These are phyloP conservation scores for Periophthalmus modestus DNA, from an alignment of 2,113 vertebrate genomes.

Conservation along the genomic window DNA sequence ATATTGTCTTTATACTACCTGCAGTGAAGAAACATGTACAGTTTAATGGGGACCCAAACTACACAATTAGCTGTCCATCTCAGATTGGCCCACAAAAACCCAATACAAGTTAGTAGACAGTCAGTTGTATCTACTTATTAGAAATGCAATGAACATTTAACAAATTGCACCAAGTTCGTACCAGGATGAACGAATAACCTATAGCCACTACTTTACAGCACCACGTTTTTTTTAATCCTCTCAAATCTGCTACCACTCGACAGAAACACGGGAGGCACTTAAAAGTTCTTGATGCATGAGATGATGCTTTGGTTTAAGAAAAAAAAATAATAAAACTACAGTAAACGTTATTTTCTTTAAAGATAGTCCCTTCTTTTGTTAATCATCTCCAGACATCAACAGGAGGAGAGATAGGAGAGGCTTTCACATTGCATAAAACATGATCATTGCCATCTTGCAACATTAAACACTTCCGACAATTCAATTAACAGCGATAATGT, in stretches of 20 bases:
- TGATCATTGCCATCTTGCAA: neutral
- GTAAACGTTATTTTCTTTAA: constrained; percentile 17
- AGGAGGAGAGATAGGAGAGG: neutral
- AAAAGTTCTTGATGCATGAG: constrained; percentile 39
- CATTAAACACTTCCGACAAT: neutral
- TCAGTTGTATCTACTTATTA: neutral
- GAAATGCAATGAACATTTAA: constrained; percentile 16
- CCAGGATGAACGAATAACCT: constrained; percentile 17
- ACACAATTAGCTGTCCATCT: constrained; percentile 31
- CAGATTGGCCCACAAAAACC: constrained; percentile 33
- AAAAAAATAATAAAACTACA: constrained; percentile 21
- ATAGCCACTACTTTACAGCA: constrained; percentile 46
- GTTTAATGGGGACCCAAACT: constrained; percentile 50
- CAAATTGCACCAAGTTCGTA: constrained; percentile 28
- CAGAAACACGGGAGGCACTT: constrained; percentile 69
- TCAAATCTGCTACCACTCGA: constrained; percentile 51
- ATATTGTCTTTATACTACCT: constrained; percentile 70
- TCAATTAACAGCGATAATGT: neutral
- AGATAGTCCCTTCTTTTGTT: constrained; percentile 2
- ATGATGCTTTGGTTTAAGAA: constrained; percentile 61
- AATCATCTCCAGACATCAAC: neutral
- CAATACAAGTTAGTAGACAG: constrained; percentile 40
- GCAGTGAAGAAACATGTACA: constrained; percentile 66
- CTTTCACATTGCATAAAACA: neutral
- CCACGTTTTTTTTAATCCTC: constrained; percentile 49